phyloP scores from a whole-genome alignment of 2,888 invertebrate species.

The Tinea semifulvella region DNA sequence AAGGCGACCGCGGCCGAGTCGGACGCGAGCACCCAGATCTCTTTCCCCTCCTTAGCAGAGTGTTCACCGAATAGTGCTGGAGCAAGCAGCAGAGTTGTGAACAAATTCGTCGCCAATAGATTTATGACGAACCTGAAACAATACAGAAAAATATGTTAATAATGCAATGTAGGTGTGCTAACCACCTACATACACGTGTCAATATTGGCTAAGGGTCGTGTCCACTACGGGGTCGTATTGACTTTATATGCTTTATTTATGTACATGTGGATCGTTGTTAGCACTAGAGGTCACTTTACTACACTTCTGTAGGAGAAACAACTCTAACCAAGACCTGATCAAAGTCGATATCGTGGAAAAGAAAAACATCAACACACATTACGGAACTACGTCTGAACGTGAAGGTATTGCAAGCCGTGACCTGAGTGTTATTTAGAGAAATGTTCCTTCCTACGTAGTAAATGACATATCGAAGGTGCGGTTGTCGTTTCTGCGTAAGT shows the following conservation, averaged over 20 bases:
- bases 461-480: slow-evolving; percentile 7
- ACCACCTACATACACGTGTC: too few relatives aligned
- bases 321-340: not conserved
- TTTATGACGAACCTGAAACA: slow-evolving; percentile 74
- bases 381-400: slow-evolving; percentile 2
- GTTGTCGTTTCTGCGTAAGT: not conserved
- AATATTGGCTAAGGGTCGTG: slow-evolving; percentile 6
- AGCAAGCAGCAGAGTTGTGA: slow-evolving; percentile 58
- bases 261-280: not conserved
- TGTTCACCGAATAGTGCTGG: slow-evolving; percentile 64
- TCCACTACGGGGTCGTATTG: not conserved
- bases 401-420: slow-evolving; percentile 5
- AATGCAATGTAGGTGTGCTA: too few relatives aligned
- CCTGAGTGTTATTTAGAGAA: not conserved
- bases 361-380: slow-evolving; percentile 7
- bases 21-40: slow-evolving; percentile 63
- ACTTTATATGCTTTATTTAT: not conserved
- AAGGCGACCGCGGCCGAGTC: slow-evolving; percentile 61
- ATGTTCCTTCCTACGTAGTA: not conserved
- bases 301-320: not conserved
- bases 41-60: slow-evolving; percentile 69
- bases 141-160: slow-evolving; percentile 24
- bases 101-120: slow-evolving; percentile 53
- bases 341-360: slow-evolving; percentile 2
- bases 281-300: slow-evolving; percentile 5